Conservation (phyloP, 2,797 vertebrate species). For the Lagorchestes hirsutus region DNA sequence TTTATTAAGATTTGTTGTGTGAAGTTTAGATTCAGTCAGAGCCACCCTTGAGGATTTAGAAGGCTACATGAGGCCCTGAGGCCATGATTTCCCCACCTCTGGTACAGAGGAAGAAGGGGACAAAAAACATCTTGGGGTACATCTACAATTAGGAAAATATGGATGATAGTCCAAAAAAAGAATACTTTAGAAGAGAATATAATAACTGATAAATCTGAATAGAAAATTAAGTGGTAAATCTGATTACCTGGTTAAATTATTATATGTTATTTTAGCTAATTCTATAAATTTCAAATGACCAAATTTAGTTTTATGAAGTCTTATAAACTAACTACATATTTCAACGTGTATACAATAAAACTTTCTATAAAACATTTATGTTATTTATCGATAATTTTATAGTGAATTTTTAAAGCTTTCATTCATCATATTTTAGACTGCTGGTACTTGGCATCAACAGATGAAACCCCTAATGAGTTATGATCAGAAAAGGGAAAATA, state of each 20-base stretch:
- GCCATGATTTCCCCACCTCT: too few species aligned
- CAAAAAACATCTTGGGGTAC: neutral
- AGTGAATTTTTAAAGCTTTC: constrained; percentile 27
- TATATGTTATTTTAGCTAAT: constrained; percentile 59
- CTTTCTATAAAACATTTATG: neutral
- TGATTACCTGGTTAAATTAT: constrained; percentile 53
- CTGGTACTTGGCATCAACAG: constrained; percentile 46
- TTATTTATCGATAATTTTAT: constrained; percentile 52
- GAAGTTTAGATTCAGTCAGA: too few species aligned
- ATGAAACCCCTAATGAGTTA: constrained; percentile 61
- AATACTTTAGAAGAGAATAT: neutral
- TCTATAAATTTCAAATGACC: constrained; percentile 14
- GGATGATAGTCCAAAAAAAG: neutral
- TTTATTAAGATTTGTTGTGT: too few species aligned
- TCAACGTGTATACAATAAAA: constrained; percentile 13
- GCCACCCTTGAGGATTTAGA: too few species aligned
- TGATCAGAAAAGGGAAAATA: constrained; percentile 57
- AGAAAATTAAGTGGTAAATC: neutral
- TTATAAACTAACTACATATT: constrained; percentile 22
- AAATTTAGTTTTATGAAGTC: constrained; percentile 28
- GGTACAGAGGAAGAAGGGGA: neutral
- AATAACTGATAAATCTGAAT: neutral
- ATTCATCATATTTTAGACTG: constrained; percentile 35
- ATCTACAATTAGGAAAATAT: neutral
- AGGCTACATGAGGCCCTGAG: too few species aligned